Percentiles rank a stretch among this genome's conserved stretches.
Conservation (phyloP, 2,113 vertebrate genomes). For the Calidris pygmaea region DNA sequence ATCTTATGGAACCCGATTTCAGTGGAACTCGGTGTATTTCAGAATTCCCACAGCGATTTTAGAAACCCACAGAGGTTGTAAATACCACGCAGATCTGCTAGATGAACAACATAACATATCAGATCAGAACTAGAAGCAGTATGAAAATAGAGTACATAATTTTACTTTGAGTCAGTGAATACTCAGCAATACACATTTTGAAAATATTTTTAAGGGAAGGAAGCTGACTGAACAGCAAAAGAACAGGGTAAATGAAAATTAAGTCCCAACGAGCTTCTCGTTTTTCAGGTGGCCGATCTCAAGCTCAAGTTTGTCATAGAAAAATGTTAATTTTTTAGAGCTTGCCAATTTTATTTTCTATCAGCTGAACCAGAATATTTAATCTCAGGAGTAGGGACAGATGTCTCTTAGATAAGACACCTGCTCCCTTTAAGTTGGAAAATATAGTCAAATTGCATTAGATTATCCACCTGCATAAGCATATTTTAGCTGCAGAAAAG, state of each 20-base stretch:
- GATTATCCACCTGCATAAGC: not conserved
- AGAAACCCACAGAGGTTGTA: not conserved
- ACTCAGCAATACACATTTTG: not conserved
- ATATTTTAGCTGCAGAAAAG: not conserved
- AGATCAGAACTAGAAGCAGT: not conserved
- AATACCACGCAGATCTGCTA: not conserved
- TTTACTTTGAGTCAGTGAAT: not conserved
- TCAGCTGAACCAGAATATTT: slow-evolving; percentile 46
- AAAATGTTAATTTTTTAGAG: slow-evolving; percentile 38
- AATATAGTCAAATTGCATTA: slow-evolving; percentile 30
- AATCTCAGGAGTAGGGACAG: slow-evolving; percentile 62
- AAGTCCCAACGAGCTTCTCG: not conserved
- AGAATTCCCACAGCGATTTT: not conserved
- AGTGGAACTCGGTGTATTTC: not conserved
- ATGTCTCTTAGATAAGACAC: slow-evolving; percentile 74
- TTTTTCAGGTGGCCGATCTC: slow-evolving; percentile 18
- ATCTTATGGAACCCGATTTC: not conserved
- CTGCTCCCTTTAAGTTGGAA: slow-evolving; percentile 63
- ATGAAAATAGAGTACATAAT: not conserved
- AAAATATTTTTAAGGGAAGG: not conserved
- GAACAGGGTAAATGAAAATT: slow-evolving; percentile 49
- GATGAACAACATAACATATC: not conserved
- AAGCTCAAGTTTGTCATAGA: slow-evolving; percentile 31
- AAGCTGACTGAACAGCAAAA: not conserved
- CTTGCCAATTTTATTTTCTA: slow-evolving; percentile 42